phyloP scores from a whole-genome alignment of 2,888 invertebrate genomes.

The Pristionchus maxplancki region DNA sequence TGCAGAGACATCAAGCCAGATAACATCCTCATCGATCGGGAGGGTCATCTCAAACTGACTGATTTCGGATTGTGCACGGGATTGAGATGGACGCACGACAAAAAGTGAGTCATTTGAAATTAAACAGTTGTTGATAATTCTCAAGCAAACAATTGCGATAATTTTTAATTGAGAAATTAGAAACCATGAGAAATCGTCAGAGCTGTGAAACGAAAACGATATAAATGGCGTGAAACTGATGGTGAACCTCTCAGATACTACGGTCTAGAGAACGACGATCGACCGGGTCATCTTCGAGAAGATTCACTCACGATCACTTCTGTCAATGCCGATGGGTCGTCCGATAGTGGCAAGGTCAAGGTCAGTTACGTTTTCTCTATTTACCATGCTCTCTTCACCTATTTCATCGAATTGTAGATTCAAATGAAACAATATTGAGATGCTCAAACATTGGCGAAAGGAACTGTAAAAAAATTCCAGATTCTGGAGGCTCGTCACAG shows the following conservation, averaged over 20 bases:
- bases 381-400: too few species aligned
- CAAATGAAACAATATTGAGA: too few species aligned
- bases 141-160: neutral
- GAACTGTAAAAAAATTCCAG: constrained; percentile 53
- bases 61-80: constrained; percentile 99
- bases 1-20: constrained; percentile 85
- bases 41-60: constrained; percentile 95
- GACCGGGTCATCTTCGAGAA: constrained; percentile 87
- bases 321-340: constrained; percentile 52
- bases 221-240: neutral
- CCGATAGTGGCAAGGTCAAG: constrained; percentile 21
- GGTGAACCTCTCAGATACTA: constrained; percentile 65
- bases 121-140: neutral
- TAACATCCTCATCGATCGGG: constrained; percentile 93
- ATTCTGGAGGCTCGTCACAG: constrained; percentile 73
- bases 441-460: too few species aligned
- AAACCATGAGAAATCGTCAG: neutral
- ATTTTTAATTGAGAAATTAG: neutral
- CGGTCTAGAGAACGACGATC: constrained; percentile 68
- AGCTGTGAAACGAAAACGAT: too few species aligned
- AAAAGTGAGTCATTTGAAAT: constrained; percentile 87
- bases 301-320: constrained; percentile 91
- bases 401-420: too few species aligned
- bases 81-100: constrained; percentile 99
- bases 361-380: neutral